A percentile compares a stretch with the other conserved stretches of the same genome.
Conservation (phyloP, 2,888 invertebrate species). For the Cactoblastis cactorum region DNA sequence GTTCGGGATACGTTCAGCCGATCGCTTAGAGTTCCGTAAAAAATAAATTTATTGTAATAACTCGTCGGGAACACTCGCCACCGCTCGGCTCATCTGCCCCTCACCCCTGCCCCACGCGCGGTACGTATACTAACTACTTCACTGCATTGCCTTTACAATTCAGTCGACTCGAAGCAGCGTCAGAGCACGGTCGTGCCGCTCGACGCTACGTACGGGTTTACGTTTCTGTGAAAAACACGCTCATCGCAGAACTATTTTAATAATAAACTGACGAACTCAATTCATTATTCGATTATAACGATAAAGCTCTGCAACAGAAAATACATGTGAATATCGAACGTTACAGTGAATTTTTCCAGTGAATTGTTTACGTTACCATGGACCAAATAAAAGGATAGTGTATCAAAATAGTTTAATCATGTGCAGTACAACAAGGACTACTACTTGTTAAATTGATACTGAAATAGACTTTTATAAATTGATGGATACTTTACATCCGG, state of each 20-base stretch:
- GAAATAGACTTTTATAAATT: conserved; percentile 65
- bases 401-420: conserved; percentile 42
- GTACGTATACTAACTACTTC: conserved; percentile 66
- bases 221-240: conserved; percentile 66
- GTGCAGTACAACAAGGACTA: conserved; percentile 55
- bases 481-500: conserved; percentile 75
- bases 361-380: conserved; percentile 36
- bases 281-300: conserved; percentile 19
- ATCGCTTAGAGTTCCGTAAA: conserved; percentile 69
- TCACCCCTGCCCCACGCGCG: conserved; percentile 54
- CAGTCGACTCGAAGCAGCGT: conserved; percentile 73
- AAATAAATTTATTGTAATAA: conserved; percentile 77
- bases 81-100: conserved; percentile 69
- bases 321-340: conserved; percentile 23
- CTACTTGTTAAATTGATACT: conserved; percentile 48
- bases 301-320: conserved; percentile 14
- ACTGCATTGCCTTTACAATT: conserved; percentile 68
- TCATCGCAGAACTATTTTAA: conserved; percentile 56
- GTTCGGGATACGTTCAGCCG: conserved; percentile 54
- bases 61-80: conserved; percentile 76
- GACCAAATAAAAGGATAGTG: conserved; percentile 35
- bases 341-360: conserved; percentile 52
- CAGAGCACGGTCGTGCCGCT: conserved; percentile 71
- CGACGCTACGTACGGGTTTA: conserved; percentile 61
- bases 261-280: conserved; percentile 40